Percentiles rank a stretch among this genome's conserved stretches.
These are phyloP conservation scores for Ennomos fuscantarius DNA, from an alignment of 2,888 invertebrate species.

Conservation along the genomic window DNA sequence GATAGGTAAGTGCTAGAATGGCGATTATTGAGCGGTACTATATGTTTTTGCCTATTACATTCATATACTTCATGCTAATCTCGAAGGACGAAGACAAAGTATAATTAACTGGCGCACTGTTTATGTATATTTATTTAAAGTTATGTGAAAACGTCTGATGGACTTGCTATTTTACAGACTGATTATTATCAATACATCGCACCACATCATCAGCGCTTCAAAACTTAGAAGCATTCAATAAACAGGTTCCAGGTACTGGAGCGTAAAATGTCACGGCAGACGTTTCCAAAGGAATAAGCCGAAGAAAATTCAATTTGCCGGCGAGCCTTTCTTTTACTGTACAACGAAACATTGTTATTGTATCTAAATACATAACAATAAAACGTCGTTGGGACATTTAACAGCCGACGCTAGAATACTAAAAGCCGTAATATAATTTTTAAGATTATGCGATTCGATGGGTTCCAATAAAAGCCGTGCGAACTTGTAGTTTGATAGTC, in stretches of 20 bases:
- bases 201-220: too few species aligned
- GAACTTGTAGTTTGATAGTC: slow-evolving; percentile 63
- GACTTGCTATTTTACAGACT: slow-evolving; percentile 27
- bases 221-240: slow-evolving; percentile 31
- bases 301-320: slow-evolving; percentile 47
- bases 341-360: slow-evolving; percentile 43
- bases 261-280: slow-evolving; percentile 42
- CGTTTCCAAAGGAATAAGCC: slow-evolving; percentile 42
- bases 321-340: slow-evolving; percentile 41
- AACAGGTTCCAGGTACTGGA: slow-evolving; percentile 31
- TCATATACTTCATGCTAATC: too few species aligned
- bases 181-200: slow-evolving; percentile 18
- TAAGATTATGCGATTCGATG: slow-evolving; percentile 23
- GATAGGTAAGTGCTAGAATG: too few species aligned
- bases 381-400: slow-evolving; percentile 43
- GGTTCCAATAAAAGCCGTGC: slow-evolving; percentile 52
- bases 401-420: slow-evolving; percentile 34
- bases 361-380: slow-evolving; percentile 47
- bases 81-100: too few species aligned
- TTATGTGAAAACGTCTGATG: slow-evolving; percentile 13
- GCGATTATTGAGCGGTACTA: too few species aligned
- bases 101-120: slow-evolving; percentile 23
- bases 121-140: slow-evolving; percentile 21
- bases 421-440: slow-evolving; percentile 22
- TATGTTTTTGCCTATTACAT: too few species aligned